Evolutionary conservation across 2,113 vertebrate species (phyloP), one percentile per base, ranked within the genome.

Genomic region (Hippotragus niger): DNA sequence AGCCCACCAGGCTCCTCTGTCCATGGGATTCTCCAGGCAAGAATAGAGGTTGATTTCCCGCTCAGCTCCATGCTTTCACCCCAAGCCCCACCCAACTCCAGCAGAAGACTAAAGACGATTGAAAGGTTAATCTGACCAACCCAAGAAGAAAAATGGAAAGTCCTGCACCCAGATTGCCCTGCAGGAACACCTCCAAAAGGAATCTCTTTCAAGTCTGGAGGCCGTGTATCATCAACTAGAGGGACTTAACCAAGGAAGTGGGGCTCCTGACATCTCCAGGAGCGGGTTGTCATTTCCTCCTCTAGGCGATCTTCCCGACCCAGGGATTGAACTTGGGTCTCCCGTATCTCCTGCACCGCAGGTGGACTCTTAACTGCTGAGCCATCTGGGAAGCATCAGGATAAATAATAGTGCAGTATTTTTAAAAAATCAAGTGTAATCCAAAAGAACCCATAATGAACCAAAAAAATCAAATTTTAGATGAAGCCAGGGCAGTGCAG

Each of bases 161-260:
- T 27, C 33, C 47, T 8, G 17, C 33, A 40, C 5, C 33, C 33
- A 57, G 47, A 40, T 31, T 84, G 47, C 25, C 3, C 2, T 31
- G 50, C 80, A n/a, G 62, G 23, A 5, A 71, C 16, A 11, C 14
- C 47, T 3, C 6, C 67, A 58, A 76, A 84, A 50, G 15, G 36
- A 31, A 74, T 10, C 55, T 58, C 21, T 5, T 6, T 58, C 76
- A 88, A 7, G 55, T 4, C 55, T 21, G 55, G 43, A 19, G 55
- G 23, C 33, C 0, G 0, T 6, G 14, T 2, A 3, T 50, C 76
- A 1, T 7, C n/a, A 11, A 15, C 36, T 4, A 19, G 31, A 58
- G 6, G 4, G 17, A 17, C 31, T 50, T 25, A 7, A 53, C 40
- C 50, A 45, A 85, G 23, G 1, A 78, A 33, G 7, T 19, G 25